Conservation (phyloP, 2,113 vertebrate species). For the Hemibagrus wyckioides region DNA sequence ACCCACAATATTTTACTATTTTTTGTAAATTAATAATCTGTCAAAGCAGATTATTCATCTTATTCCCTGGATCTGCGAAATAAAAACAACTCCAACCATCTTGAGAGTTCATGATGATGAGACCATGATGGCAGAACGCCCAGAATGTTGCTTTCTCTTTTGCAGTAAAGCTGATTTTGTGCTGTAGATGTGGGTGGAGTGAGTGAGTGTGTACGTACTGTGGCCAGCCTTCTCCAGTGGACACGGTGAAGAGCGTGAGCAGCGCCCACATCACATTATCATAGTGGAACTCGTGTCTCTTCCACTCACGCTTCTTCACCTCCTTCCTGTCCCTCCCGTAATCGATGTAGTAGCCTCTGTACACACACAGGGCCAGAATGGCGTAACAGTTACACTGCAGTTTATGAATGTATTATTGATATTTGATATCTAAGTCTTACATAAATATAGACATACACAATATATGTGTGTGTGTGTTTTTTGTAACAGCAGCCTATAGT, state of each 20-base stretch:
- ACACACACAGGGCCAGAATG: constrained; percentile 40
- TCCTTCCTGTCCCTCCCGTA: constrained; percentile 95
- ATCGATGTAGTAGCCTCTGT: constrained; percentile 95
- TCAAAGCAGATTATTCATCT: neutral
- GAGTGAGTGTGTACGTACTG: constrained; percentile 79
- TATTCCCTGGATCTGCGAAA: neutral
- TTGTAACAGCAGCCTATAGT: too few species aligned
- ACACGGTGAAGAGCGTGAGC: constrained; percentile 97
- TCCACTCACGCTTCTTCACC: constrained; percentile 95
- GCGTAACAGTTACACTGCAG: neutral
- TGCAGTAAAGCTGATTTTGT: constrained; percentile 14
- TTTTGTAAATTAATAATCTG: neutral
- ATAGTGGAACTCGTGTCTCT: constrained; percentile 94
- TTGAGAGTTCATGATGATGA: constrained; percentile 29
- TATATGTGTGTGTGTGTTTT: too few species aligned
- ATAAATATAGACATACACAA: neutral
- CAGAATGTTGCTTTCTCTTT: constrained; percentile 17
- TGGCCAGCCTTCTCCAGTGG: constrained; percentile 97
- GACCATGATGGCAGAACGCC: constrained; percentile 12
- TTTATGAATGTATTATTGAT: neutral
- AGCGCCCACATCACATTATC: constrained; percentile 98
- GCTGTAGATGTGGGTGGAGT: constrained; percentile 2
- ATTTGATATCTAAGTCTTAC: neutral
- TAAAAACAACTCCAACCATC: constrained; percentile 5
- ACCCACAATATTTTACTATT: neutral